A percentile compares a stretch with the other conserved stretches of the same genome.
These are phyloP conservation scores for Pogonocichla stellata DNA, from an alignment of 2,113 vertebrate species.

Conservation along the genomic window DNA sequence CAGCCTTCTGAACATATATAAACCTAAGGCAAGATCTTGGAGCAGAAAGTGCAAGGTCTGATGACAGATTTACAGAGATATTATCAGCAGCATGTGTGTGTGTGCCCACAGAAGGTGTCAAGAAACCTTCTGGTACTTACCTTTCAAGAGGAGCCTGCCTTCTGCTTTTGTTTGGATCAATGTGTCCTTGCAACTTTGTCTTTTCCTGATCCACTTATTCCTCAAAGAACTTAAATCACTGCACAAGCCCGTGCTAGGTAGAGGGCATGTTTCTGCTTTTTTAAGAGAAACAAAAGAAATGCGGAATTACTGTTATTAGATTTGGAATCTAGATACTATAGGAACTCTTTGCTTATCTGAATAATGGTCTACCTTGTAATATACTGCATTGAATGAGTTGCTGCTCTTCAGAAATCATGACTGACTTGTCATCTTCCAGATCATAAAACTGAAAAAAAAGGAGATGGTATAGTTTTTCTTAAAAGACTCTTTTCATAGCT, in stretches of 20 bases:
- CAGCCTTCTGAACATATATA: background rate
- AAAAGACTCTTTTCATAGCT: background rate
- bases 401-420: background rate
- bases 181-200: background rate
- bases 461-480: rapidly evolving
- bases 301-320: background rate
- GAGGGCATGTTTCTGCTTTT: background rate
- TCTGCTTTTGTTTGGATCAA: background rate
- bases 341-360: background rate
- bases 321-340: background rate
- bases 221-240: background rate
- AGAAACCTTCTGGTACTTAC: background rate
- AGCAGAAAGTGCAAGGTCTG: background rate
- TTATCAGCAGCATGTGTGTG: background rate
- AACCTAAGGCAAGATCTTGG: background rate
- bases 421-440: background rate
- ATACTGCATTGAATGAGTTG: background rate
- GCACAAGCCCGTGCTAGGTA: background rate
- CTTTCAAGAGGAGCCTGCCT: background rate
- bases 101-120: background rate
- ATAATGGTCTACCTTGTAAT: background rate
- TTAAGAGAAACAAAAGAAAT: background rate
- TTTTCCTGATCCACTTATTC: background rate
- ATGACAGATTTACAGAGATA: background rate
- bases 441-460: background rate